phyloP scores from a whole-genome alignment of 2,113 vertebrate genomes.

The Emydura subglobosa region DNA sequence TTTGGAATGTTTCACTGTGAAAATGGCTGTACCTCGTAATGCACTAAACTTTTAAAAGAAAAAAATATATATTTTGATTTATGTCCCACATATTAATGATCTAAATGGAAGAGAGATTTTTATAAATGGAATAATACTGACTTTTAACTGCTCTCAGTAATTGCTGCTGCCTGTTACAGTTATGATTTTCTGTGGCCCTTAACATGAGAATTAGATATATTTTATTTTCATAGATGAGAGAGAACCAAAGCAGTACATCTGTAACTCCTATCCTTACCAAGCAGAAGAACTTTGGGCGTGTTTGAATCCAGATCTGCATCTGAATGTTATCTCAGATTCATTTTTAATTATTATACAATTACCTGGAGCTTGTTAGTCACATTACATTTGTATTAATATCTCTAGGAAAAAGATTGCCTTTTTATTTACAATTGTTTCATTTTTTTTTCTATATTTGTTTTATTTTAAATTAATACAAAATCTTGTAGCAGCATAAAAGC shows the following conservation, averaged over 20 bases:
- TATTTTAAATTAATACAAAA: background rate
- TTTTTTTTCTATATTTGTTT: background rate
- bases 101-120: background rate
- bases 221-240: background rate
- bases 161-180: background rate
- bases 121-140: background rate
- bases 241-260: background rate
- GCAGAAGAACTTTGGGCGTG: background rate
- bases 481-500: background rate
- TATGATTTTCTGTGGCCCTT: background rate
- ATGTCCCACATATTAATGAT: background rate
- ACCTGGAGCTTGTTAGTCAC: background rate
- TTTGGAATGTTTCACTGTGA: background rate
- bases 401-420: background rate
- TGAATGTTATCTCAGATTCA: background rate
- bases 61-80: background rate
- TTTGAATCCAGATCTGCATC: rapidly evolving
- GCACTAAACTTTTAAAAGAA: background rate
- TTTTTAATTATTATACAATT: background rate
- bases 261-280: background rate
- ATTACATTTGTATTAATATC: background rate
- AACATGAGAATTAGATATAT: background rate
- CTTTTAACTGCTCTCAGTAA: background rate
- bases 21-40: background rate
- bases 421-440: background rate